phyloP scores from a whole-genome alignment of 2,113 vertebrate species.

The Pygoscelis adeliae region DNA sequence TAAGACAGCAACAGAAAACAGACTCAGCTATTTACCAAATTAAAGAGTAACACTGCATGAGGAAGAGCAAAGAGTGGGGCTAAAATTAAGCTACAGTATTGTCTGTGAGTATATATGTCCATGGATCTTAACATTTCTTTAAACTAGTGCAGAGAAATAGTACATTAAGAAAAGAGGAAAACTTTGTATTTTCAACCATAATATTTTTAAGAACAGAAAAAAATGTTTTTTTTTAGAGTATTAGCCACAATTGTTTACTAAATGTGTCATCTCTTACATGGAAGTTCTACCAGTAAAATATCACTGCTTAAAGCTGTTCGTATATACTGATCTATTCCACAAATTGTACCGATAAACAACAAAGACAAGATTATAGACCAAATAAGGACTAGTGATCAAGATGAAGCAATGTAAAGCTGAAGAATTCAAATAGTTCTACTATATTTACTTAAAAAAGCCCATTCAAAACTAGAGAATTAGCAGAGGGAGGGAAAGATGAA shows the following conservation, averaged over 20 bases:
- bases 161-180: neutral
- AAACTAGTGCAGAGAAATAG: neutral
- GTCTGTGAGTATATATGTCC: neutral
- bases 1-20: neutral
- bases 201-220: neutral
- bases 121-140: neutral
- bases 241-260: neutral
- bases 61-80: fast-evolving
- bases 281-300: neutral
- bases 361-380: neutral
- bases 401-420: neutral
- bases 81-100: neutral
- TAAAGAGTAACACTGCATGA: neutral
- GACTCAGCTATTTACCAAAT: neutral
- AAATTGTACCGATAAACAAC: neutral
- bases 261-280: neutral
- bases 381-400: neutral
- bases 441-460: neutral
- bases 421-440: neutral
- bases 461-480: neutral
- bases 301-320: neutral
- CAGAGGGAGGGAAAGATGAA: neutral
- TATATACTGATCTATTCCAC: neutral
- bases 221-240: neutral
- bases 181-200: neutral